Base-by-base conservation (phyloP, 2,888 invertebrate species). In the Scaeva pyrastri region DNA sequence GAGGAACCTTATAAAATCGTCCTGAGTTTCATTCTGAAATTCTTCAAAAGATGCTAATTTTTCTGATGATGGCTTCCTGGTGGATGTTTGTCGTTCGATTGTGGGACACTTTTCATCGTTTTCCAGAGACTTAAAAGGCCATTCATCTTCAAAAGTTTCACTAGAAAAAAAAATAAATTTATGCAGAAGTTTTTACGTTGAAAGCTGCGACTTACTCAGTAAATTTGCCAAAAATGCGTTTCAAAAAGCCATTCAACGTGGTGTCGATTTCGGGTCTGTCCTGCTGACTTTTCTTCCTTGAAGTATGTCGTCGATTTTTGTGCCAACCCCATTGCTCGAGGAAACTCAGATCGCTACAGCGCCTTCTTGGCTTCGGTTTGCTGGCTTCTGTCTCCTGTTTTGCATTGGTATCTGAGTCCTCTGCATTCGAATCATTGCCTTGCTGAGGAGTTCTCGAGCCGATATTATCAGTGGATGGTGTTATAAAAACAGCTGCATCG, bases 281-380 rank as follows among this genome's bases (percentile, higher is more conserved):
- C 26, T 88, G 89, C 78, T 90, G 89, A 62, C 88, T 88, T 75
- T 90, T 91, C 74, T 90, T 91, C 5, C 90, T 88, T 16, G 90
- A 90, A 1, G 90, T 88, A 85, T 90, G 89, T 2, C 90, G 88
- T 1, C 91, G 89, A 76, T 90, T 91, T 85, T 91, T 91, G 88
- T 96, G 96, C 96, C 96, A 96, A 68, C 96, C 96, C 96, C 96
- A 96, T 88, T 96, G 95, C 89, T 96, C 95, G 23, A 97, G 91
- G 88, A 95, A 95, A 64, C 95, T 95, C 14, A 96, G 92, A 39
- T 96, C 95, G 91, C 96, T 96, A 48, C 96, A 94, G 83, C 96
- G 93, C n/a, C 96, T 93, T 88, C 96, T 94, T 7, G 92, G 91
- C 71, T 91, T 92, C 0, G 90, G 89, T 88, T 92, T 92, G 36